phyloP scores from a whole-genome alignment of 2,113 vertebrate genomes.

The Bujurquina vittata region DNA sequence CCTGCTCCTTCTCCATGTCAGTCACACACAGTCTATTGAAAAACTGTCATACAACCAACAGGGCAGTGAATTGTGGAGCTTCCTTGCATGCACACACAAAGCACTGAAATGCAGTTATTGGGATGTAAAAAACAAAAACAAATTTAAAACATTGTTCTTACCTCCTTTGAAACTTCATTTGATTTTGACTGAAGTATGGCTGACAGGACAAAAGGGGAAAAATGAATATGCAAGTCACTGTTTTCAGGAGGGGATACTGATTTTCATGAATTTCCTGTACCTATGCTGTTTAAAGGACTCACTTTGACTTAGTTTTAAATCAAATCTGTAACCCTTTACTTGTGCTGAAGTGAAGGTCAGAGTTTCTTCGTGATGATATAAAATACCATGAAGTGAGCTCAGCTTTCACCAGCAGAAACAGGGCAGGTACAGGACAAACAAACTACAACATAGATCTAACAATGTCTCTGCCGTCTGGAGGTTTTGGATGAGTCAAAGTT shows the following conservation, averaged over 20 bases:
- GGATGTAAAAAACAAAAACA: not conserved
- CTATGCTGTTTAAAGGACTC: too few species aligned
- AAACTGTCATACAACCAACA: conserved; percentile 79
- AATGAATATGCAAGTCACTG: not conserved
- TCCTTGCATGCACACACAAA: not conserved
- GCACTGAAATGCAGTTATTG: not conserved
- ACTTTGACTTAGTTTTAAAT: too few species aligned
- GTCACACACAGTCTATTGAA: conserved; percentile 86
- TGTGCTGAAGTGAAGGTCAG: too few species aligned
- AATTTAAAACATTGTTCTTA: conserved; percentile 57
- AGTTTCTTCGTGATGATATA: too few species aligned
- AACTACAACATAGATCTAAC: not conserved
- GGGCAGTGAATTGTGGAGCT: conserved; percentile 15
- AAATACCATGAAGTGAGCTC: not conserved
- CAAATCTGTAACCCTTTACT: too few species aligned
- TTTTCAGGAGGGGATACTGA: not conserved
- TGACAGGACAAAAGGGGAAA: conserved; percentile 35
- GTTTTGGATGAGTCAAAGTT: not conserved
- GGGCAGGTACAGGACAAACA: not conserved
- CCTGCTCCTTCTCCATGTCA: conserved; percentile 78
- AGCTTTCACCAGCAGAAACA: not conserved
- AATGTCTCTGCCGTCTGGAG: too few species aligned
- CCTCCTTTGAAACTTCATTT: conserved; percentile 86
- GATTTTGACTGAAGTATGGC: conserved; percentile 74
- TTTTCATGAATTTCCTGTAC: not conserved